Conservation (phyloP, 1,140 invertebrate genomes). For the Vollenhovia emeryi region DNA sequence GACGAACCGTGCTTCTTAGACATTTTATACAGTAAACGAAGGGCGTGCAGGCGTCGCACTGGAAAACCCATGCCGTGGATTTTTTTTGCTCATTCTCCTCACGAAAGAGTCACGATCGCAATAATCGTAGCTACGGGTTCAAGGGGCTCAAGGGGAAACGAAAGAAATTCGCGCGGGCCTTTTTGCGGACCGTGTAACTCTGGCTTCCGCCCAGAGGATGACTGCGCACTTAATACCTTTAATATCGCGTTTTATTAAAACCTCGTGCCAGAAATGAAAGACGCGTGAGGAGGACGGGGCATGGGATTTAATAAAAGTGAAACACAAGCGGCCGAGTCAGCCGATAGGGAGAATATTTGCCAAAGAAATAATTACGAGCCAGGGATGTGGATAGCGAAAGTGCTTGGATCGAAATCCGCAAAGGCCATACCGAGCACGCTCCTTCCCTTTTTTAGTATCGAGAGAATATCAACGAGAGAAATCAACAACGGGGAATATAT, state of each 20-base stretch:
- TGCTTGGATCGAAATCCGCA: not conserved
- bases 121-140: conserved; percentile 51
- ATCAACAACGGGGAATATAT: not conserved
- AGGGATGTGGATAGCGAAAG: not conserved
- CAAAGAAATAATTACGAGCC: conserved; percentile 70
- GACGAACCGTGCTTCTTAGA: not conserved
- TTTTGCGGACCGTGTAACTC: conserved; percentile 28
- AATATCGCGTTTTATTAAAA: conserved; percentile 75
- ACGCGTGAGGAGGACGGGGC: not conserved
- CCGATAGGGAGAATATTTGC: conserved; percentile 67
- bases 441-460: not conserved
- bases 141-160: conserved; percentile 26
- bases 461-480: not conserved
- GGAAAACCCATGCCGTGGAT: not conserved
- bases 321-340: conserved; percentile 61
- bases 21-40: not conserved
- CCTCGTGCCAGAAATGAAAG: conserved; percentile 46
- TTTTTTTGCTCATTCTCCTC: not conserved
- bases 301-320: conserved; percentile 70
- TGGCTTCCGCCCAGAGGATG: conserved; percentile 39
- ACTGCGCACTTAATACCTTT: conserved; percentile 72
- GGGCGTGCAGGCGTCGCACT: not conserved
- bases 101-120: conserved; percentile 32
- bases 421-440: not conserved
- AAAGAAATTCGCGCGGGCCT: conserved; percentile 44